These are phyloP conservation scores for Propsilocerus akamusi DNA, from an alignment of 1,140 invertebrate genomes.

Conservation along the genomic window DNA sequence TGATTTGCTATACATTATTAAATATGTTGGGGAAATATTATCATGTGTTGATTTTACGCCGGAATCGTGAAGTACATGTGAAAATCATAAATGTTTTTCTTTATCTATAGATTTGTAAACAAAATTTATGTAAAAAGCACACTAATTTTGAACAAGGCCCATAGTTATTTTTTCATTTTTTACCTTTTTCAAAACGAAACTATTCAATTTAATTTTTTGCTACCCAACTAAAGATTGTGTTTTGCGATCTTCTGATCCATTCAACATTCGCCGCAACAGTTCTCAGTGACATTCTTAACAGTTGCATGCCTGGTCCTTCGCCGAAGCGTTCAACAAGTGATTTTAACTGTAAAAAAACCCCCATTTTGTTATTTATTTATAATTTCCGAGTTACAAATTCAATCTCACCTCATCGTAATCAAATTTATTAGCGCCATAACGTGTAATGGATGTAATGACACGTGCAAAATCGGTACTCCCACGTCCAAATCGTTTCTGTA, in stretches of 20 bases:
- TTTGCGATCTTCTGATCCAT: slow-evolving; percentile 22
- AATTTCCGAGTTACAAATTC: background rate
- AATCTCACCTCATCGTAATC: slow-evolving; percentile 44
- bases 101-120: no score
- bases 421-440: slow-evolving; percentile 48
- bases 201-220: slow-evolving; percentile 21
- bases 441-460: slow-evolving; percentile 46
- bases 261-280: slow-evolving; percentile 24
- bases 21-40: no score
- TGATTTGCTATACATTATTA: no score
- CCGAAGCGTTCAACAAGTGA: slow-evolving; percentile 23
- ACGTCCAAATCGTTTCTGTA: slow-evolving; percentile 41
- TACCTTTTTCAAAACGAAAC: no score
- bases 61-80: no score
- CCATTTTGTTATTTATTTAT: background rate
- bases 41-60: no score
- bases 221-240: slow-evolving; percentile 22
- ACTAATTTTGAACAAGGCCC: no score
- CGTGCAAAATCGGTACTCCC: slow-evolving; percentile 46
- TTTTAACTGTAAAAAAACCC: slow-evolving; percentile 13
- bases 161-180: no score
- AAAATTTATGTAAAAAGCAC: no score
- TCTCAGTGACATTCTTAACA: slow-evolving; percentile 22
- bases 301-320: slow-evolving; percentile 20
- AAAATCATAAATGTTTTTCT: no score